phyloP scores from a whole-genome alignment of 2,888 invertebrate genomes.

The Pristionchus entomophagus region DNA sequence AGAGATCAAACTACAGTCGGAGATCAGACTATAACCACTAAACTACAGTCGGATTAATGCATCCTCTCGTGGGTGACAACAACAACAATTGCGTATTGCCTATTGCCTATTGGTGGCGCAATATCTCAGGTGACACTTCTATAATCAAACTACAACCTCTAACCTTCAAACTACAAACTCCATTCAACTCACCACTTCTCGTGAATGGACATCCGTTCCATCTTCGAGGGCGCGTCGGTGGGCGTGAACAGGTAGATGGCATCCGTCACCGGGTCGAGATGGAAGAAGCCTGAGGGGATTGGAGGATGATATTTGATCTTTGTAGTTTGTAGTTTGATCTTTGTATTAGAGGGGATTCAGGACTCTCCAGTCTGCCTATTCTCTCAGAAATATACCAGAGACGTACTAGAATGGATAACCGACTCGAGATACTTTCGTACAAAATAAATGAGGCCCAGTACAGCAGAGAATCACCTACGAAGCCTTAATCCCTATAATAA shows the following conservation, averaged over 20 bases:
- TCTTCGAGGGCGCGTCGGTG: slow-evolving; percentile 61
- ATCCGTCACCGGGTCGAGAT: slow-evolving; percentile 70
- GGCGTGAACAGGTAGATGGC: slow-evolving; percentile 76
- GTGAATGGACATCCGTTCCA: slow-evolving; percentile 66
- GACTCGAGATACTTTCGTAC: no score
- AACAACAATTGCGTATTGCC: no score
- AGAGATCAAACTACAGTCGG: slow-evolving; percentile 61
- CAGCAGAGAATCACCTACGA: no score
- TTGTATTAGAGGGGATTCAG: no score
- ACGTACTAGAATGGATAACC: no score
- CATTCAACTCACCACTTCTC: slow-evolving; percentile 66
- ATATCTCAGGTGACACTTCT: no score
- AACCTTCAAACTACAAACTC: slow-evolving; percentile 1
- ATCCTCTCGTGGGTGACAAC: slow-evolving; percentile 69
- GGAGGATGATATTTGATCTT: not conserved
- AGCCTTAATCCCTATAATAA: no score
- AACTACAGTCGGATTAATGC: slow-evolving; percentile 53
- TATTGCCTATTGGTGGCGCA: no score
- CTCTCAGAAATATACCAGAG: no score
- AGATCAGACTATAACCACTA: slow-evolving; percentile 10
- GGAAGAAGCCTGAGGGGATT: slow-evolving; percentile 63
- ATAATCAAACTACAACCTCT: no score
- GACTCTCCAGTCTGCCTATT: no score
- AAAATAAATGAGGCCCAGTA: no score
- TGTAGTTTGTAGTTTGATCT: not conserved